Evolutionary conservation across 2,797 vertebrate species (phyloP).

Genomic region (Tadarida brasiliensis): DNA sequence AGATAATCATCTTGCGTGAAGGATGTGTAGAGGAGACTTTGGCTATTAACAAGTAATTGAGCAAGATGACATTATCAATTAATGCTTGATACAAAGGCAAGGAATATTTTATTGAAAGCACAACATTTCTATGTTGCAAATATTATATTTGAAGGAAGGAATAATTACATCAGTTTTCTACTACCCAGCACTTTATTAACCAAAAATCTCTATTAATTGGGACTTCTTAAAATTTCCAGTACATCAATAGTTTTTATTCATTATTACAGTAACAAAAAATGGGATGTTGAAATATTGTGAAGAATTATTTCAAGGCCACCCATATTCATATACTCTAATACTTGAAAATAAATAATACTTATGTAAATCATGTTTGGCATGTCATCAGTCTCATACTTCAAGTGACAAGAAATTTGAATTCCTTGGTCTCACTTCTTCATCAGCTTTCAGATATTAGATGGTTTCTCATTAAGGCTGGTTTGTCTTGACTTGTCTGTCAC

Average conservation of each 20-base stretch:
- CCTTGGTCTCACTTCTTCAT: not conserved
- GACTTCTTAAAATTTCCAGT: slow-evolving; percentile 65
- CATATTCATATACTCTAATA: not conserved
- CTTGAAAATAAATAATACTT: slow-evolving; percentile 3
- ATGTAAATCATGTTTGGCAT: not conserved
- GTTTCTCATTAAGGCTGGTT: not conserved
- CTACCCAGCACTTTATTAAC: slow-evolving; percentile 34
- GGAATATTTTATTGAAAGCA: not conserved
- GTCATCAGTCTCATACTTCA: slow-evolving; percentile 12
- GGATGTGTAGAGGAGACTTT: not conserved
- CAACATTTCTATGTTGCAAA: not conserved
- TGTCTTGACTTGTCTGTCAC: not conserved
- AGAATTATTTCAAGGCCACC: slow-evolving; percentile 12
- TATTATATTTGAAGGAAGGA: not conserved
- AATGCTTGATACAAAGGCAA: not conserved
- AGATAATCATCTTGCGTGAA: not conserved
- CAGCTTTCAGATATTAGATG: not conserved
- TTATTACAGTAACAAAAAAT: not conserved
- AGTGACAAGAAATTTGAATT: not conserved
- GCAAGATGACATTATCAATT: slow-evolving; percentile 2
- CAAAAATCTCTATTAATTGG: not conserved
- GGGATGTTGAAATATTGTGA: not conserved
- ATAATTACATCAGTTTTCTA: not conserved
- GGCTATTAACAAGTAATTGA: not conserved
- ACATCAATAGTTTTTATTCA: not conserved